Percentiles rank a stretch among this genome's conserved stretches.
Evolutionary conservation across 1,140 invertebrate genomes (phyloP).

Genomic region (Drosophila parabipectinata): DNA sequence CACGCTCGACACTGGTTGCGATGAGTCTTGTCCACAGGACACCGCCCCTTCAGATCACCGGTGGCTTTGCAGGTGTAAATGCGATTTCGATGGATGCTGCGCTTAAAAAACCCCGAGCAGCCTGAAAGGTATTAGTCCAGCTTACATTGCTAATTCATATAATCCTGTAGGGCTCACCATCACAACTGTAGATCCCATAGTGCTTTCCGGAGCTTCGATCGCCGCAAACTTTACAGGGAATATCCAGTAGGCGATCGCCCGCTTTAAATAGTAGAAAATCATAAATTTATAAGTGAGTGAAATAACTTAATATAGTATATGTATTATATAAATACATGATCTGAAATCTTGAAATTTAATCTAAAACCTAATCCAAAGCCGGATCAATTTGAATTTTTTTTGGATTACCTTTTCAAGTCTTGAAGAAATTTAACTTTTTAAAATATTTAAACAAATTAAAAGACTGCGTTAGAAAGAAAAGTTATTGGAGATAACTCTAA

Average conservation of each 20-base stretch:
- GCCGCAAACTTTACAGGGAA: conserved; percentile 98
- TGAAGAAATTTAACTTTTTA: no score
- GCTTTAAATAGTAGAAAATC: conserved; percentile 13
- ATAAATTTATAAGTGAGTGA: no score
- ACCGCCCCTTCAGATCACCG: conserved; percentile 95
- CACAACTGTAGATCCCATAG: conserved; percentile 98
- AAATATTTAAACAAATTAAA: no score
- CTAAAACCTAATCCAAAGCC: no score
- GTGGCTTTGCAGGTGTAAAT: conserved; percentile 98
- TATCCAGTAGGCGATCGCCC: conserved; percentile 97
- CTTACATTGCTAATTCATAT: neutral
- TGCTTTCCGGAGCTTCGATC: conserved; percentile 98
- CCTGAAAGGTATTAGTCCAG: conserved; percentile 33
- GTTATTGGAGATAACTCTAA: no score
- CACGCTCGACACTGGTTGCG: conserved; percentile 98
- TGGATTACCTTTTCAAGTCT: no score
- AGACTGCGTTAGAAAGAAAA: no score
- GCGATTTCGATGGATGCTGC: conserved; percentile 97
- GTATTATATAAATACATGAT: no score
- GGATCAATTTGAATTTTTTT: no score
- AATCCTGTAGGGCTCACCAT: conserved; percentile 89
- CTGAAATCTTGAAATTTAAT: no score
- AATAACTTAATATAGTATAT: no score
- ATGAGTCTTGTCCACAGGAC: conserved; percentile 98
- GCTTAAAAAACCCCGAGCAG: conserved; percentile 97